These are phyloP conservation scores for Belonocnema kinseyi DNA, from an alignment of 1,140 invertebrate species.

Conservation along the genomic window DNA sequence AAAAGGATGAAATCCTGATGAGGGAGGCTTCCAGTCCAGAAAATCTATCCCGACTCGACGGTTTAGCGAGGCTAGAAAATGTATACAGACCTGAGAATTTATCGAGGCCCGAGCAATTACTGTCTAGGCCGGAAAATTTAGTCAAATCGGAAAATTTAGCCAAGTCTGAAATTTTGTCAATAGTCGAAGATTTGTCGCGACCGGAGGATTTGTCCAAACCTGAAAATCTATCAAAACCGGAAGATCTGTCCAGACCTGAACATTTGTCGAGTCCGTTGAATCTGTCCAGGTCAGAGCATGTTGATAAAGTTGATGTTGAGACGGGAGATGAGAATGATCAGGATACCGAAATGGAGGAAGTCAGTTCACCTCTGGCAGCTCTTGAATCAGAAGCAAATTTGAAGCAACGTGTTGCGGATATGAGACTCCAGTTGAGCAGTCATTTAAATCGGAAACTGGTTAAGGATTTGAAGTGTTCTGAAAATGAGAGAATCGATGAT, in stretches of 20 bases:
- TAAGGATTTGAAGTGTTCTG: conserved; percentile 40
- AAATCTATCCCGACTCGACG: background rate
- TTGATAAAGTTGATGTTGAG: conserved; percentile 62
- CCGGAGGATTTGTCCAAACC: too few relatives aligned
- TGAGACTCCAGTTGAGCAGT: conserved; percentile 72
- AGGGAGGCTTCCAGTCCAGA: background rate
- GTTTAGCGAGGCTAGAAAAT: too few relatives aligned
- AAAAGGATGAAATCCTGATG: conserved; percentile 4
- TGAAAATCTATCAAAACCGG: conserved; percentile 4
- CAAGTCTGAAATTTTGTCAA: background rate
- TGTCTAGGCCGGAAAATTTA: too few relatives aligned
- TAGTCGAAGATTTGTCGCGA: too few relatives aligned
- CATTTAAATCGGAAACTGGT: conserved; percentile 48
- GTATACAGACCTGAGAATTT: too few relatives aligned
- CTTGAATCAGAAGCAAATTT: conserved; percentile 71
- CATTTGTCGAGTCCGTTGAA: background rate
- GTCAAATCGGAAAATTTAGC: too few relatives aligned
- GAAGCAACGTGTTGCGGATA: conserved; percentile 70
- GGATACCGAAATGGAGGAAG: conserved; percentile 63
- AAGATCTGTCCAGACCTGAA: background rate
- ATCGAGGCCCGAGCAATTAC: too few relatives aligned
- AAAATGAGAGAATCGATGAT: conserved; percentile 42
- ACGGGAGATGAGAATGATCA: conserved; percentile 66
- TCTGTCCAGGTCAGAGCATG: background rate
- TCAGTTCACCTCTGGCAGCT: conserved; percentile 64